Percentiles rank a stretch among this genome's conserved stretches.
Evolutionary conservation across 2,888 invertebrate genomes (phyloP).

Genomic region (Diarsia brunnea): DNA sequence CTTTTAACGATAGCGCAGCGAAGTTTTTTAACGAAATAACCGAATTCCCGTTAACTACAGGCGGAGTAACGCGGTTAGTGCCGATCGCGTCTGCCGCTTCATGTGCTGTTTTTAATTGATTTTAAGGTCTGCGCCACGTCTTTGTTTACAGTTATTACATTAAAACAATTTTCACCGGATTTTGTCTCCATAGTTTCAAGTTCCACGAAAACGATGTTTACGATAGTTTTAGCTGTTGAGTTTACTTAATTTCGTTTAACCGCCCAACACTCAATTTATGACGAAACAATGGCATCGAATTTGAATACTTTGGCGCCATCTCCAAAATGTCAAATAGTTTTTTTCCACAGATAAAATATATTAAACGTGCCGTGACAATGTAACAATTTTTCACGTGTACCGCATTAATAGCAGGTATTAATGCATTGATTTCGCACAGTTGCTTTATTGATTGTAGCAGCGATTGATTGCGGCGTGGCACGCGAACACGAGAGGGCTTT

Average conservation of each 20-base stretch:
- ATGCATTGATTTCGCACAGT: constrained; percentile 87
- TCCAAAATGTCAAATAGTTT: constrained; percentile 45
- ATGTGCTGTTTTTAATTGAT: constrained; percentile 71
- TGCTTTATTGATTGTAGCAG: constrained; percentile 85
- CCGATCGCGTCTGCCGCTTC: constrained; percentile 77
- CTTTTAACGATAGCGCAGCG: constrained; percentile 88
- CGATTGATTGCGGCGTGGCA: constrained; percentile 84
- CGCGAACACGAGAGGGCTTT: constrained; percentile 78
- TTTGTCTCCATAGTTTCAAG: constrained; percentile 13
- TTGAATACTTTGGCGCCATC: constrained; percentile 47
- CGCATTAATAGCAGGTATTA: constrained; percentile 77
- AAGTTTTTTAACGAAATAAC: constrained; percentile 90
- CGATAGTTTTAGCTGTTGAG: constrained; percentile 24
- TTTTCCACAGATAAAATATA: constrained; percentile 61
- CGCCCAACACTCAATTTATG: constrained; percentile 26
- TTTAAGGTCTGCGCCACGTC: constrained; percentile 55
- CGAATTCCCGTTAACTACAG: constrained; percentile 84
- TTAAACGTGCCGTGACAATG: constrained; percentile 68
- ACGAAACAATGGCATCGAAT: constrained; percentile 36
- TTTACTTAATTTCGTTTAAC: constrained; percentile 14
- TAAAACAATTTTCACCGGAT: constrained; percentile 11
- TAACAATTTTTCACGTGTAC: constrained; percentile 76
- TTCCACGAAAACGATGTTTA: constrained; percentile 15
- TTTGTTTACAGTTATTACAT: constrained; percentile 54
- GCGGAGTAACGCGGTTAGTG: constrained; percentile 75